phyloP scores from a whole-genome alignment of 2,888 invertebrate species.

The Andrena praecox region DNA sequence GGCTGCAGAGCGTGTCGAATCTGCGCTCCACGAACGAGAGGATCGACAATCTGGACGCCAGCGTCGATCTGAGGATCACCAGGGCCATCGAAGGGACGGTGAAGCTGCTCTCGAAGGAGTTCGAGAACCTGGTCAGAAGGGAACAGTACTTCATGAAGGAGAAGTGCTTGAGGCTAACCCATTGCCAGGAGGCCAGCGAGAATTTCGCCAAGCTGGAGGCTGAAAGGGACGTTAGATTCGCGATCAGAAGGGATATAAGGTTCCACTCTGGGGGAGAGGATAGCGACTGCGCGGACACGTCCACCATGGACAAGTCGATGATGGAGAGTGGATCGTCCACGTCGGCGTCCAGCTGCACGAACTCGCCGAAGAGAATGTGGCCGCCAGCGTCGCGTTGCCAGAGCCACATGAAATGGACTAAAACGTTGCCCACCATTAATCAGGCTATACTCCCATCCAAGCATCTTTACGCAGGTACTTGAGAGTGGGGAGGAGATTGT shows the following conservation, averaged over 20 bases:
- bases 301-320: conserved; percentile 79
- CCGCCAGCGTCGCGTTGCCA: conserved; percentile 83
- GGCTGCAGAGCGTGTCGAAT: conserved; percentile 26
- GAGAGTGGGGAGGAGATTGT: conserved; percentile 29
- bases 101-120: conserved; percentile 80
- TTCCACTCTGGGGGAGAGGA: conserved; percentile 88
- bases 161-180: conserved; percentile 69
- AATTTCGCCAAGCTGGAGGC: conserved; percentile 79
- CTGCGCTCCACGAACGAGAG: conserved; percentile 58
- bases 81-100: conserved; percentile 82
- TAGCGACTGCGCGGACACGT: conserved; percentile 85
- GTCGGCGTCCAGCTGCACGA: conserved; percentile 88
- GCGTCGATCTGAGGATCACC: conserved; percentile 78
- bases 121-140: conserved; percentile 80
- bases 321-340: conserved; percentile 86
- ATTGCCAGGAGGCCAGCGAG: conserved; percentile 69
- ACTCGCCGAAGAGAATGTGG: conserved; percentile 88
- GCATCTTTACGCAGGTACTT: conserved; percentile 81
- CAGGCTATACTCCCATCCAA: conserved; percentile 81
- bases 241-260: conserved; percentile 85
- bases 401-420: conserved; percentile 85
- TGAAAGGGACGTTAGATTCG: conserved; percentile 75
- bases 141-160: conserved; percentile 79
- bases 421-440: conserved; percentile 85
- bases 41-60: conserved; percentile 64